A percentile compares a stretch with the other conserved stretches of the same genome.
Conservation (phyloP, 2,113 vertebrate genomes). For the Cariama cristata region DNA sequence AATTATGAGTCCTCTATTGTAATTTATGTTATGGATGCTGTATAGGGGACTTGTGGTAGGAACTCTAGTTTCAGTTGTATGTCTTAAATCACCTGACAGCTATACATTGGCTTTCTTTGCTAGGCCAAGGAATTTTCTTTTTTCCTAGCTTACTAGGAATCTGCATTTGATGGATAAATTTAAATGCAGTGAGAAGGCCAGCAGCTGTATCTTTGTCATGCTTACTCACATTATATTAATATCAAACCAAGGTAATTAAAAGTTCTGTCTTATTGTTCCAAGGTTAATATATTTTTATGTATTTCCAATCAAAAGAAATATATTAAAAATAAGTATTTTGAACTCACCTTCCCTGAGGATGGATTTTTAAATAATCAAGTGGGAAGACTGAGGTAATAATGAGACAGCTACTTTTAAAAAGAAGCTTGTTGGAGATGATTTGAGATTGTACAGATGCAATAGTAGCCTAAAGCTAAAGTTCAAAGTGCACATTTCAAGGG, state of each 20-base stretch:
- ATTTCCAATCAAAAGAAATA: slow-evolving; percentile 32
- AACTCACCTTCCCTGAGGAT: slow-evolving; percentile 41
- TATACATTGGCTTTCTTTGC: slow-evolving; percentile 47
- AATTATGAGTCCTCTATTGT: not conserved
- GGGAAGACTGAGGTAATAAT: slow-evolving; percentile 27
- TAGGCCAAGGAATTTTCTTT: slow-evolving; percentile 48
- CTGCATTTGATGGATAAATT: slow-evolving; percentile 34
- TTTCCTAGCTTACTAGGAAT: slow-evolving; percentile 43
- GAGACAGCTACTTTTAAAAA: not conserved
- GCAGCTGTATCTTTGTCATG: slow-evolving; percentile 38
- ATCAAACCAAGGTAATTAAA: not conserved
- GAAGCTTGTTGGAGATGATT: not conserved
- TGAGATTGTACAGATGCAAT: not conserved
- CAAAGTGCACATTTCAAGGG: slow-evolving; percentile 40
- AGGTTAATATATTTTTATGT: slow-evolving; percentile 49
- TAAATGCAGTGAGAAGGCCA: slow-evolving; percentile 39
- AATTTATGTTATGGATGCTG: not conserved
- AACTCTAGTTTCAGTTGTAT: not conserved
- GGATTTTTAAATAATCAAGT: slow-evolving; percentile 36
- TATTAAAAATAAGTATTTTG: slow-evolving; percentile 11
- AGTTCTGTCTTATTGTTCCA: slow-evolving; percentile 39
- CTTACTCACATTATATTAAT: slow-evolving; percentile 47
- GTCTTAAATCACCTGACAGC: slow-evolving; percentile 26
- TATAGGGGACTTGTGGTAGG: not conserved
- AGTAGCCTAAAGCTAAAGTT: slow-evolving; percentile 45